Conservation (phyloP, 2,113 vertebrate species). For the Gracilinanus agilis region DNA sequence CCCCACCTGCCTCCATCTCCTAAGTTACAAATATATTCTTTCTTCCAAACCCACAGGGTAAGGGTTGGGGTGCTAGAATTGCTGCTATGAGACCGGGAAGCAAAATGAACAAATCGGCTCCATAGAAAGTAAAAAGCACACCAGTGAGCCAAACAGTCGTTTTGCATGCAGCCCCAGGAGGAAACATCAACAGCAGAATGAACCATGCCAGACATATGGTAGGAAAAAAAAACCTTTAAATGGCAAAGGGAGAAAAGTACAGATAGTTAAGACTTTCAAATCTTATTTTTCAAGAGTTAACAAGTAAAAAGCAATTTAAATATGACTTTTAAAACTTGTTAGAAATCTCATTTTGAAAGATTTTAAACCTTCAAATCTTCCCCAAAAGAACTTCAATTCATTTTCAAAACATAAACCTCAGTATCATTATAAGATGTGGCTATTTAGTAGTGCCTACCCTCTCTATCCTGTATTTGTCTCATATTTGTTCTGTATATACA, state of each 20-base stretch:
- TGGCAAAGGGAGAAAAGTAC: background rate
- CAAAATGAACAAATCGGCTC: conserved; percentile 8
- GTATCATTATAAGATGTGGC: background rate
- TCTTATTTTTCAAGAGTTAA: background rate
- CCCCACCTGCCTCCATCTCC: background rate
- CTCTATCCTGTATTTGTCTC: background rate
- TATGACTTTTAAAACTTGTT: background rate
- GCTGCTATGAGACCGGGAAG: background rate
- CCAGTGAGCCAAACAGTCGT: background rate
- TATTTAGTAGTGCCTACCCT: background rate
- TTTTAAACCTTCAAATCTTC: background rate
- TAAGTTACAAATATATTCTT: background rate
- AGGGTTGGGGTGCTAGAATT: background rate
- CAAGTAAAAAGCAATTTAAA: conserved; percentile 2
- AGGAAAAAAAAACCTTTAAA: background rate
- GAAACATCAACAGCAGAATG: conserved; percentile 1
- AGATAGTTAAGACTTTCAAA: background rate
- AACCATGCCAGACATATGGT: background rate
- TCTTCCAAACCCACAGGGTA: background rate
- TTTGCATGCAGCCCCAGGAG: background rate
- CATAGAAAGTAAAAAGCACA: background rate
- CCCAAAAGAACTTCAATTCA: background rate
- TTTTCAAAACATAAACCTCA: background rate
- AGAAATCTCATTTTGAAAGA: background rate
- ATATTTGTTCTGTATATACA: background rate